Evolutionary conservation across 1,140 invertebrate genomes (phyloP), one percentile per base, ranked within the genome.

Genomic region (Pemphigus obesinymphae): DNA sequence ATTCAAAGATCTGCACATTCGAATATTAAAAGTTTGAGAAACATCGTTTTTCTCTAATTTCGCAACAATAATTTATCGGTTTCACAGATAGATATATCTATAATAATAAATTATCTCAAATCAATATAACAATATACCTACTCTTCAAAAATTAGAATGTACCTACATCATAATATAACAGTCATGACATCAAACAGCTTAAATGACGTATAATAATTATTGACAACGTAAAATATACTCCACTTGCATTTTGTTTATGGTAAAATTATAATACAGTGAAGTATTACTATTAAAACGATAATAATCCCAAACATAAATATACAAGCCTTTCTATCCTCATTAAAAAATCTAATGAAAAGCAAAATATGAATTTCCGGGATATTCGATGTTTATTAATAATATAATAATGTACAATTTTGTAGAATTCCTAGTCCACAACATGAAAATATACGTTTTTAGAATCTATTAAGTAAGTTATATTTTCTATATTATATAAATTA

Each of bases 261-360:
- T n/a, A n/a, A 66, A n/a, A n/a, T n/a, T 66, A 34, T 34, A 66
- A 66, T 37, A 66, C 4, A 31, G 8, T 66, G 31, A 13, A 66
- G 23, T 66, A 66, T 23, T 66, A 3, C 20, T n/a, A 61, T 29
- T 17, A 29, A 61, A 29, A 31, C 0, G 29, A 61, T 61, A 31
- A 58, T 31, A 61, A 15, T 50, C 20, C 15, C 6, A 17, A 7
- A 7, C 61, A 66, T 66, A 7, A 37, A 34, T 0, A 66, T 26
- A 11, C 31, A 61, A 2, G n/a, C n/a, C n/a, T 17, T 66, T 66
- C 20, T 34, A 66, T 68, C 40, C n/a, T 68, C 31, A 40, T 68
- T 66, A n/a, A 66, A 66, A 37, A 40, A n/a, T 68, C 37, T 68
- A 68, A 40, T 68, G n/a, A 68, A 68, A 40, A 68, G 11, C 34